Conservation (phyloP, 2,888 invertebrate genomes). For the Campoplex nolae region DNA sequence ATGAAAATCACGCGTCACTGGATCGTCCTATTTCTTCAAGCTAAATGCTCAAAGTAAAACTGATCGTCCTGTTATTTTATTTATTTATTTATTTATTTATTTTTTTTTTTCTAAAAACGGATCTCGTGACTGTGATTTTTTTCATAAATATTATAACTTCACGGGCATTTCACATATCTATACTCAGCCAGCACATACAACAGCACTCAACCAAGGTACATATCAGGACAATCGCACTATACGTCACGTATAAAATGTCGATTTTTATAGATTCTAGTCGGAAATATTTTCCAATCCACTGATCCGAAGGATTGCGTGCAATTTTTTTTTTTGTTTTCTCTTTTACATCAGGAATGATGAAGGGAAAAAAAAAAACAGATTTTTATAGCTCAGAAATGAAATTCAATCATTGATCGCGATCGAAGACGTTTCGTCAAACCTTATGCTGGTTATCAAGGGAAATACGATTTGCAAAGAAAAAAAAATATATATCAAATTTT, state of each 20-base stretch:
- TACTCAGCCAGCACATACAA: slow-evolving; percentile 85
- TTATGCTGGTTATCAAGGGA: not conserved
- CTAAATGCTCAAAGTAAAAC: not conserved
- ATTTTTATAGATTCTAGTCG: slow-evolving; percentile 22
- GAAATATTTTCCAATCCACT: not conserved
- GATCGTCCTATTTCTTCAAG: slow-evolving; percentile 1
- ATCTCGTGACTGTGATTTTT: slow-evolving; percentile 38
- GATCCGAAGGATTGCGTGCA: not conserved
- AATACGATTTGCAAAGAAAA: not conserved
- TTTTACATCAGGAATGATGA: not conserved
- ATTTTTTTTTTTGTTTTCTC: not conserved
- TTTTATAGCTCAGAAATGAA: not conserved
- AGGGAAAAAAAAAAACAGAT: not conserved
- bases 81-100: no score
- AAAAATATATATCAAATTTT: not conserved
- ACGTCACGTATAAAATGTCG: slow-evolving; percentile 52
- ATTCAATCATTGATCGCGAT: not conserved
- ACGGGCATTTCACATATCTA: slow-evolving; percentile 75
- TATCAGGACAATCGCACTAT: slow-evolving; percentile 74
- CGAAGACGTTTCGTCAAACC: not conserved
- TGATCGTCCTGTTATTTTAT: not conserved
- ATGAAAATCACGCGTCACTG: slow-evolving; percentile 12
- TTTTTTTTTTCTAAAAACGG: not conserved
- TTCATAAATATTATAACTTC: slow-evolving; percentile 59
- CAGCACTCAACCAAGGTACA: slow-evolving; percentile 84